Evolutionary conservation across 2,888 invertebrate genomes (phyloP), one percentile per base, ranked within the genome.

Genomic region (Rhingia rostrata): DNA sequence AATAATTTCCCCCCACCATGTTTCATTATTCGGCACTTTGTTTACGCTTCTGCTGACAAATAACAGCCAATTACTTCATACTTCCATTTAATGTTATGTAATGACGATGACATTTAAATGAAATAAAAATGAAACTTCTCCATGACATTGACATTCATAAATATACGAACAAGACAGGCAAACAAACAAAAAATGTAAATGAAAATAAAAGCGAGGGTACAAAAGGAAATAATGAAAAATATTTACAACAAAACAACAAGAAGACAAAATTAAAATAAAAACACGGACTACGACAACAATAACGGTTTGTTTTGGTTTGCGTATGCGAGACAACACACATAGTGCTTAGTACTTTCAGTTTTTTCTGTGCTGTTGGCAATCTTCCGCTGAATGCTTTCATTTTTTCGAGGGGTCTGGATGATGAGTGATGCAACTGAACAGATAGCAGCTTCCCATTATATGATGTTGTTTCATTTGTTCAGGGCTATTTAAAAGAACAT

Each of bases 71-170:
- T 22, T 45, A 41, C 10, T 47, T 10, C 14, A 4, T 47, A 22
- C 22, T 12, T 7, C 39, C 47, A 56, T 66, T 66, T 66, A 66
- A 58, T 64, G 33, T 35, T 37, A 66, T 33, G 33, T 32, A 30
- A 22, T 47, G 56, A 10, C 56, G 73, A 54, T 64, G 73, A 73
- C 63, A 73, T 64, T 64, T 54, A 47, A 56, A 35, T 14, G 10
- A 30, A 41, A 39, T 37, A n/a, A 37, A 49, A 49, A 30, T 45
- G 3, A 45, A 53, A 35, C 22, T 14, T 37, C 47, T 9, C 9
- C 22, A 56, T 74, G 74, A 64, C 74, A 73, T 73, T 73, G 73
- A 73, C 73, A 73, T 64, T 73, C 64, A 73, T 35, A 22, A 32
- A 47, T 47, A 49, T 56, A 53, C 22, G 22, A 22, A 22, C 22